Evolutionary conservation across 2,113 vertebrate genomes (phyloP).

Genomic region (Piaya cayana): DNA sequence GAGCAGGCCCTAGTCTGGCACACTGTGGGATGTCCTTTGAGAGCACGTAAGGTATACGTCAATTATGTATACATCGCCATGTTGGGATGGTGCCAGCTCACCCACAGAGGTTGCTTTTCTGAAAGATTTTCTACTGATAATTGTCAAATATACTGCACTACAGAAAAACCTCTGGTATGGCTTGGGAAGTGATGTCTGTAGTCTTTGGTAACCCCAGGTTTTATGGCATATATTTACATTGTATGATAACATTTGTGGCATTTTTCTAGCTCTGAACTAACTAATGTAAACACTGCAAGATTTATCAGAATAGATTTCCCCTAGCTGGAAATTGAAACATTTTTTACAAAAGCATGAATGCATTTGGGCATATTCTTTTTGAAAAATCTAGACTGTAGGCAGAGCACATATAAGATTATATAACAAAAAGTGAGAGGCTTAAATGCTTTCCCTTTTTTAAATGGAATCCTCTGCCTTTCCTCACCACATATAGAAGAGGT

Average conservation of each 20-base stretch:
- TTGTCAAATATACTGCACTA: not conserved
- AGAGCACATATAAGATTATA: not conserved
- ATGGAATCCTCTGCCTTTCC: not conserved
- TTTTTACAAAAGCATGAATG: constrained; percentile 34
- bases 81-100: not conserved
- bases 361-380: not conserved
- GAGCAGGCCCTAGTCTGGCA: fast-evolving
- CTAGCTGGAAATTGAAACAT: not conserved
- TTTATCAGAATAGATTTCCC: not conserved
- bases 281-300: not conserved
- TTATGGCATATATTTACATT: not conserved
- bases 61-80: not conserved
- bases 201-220: not conserved
- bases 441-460: not conserved
- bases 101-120: not conserved
- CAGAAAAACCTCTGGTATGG: not conserved
- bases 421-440: not conserved
- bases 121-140: not conserved
- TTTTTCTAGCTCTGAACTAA: not conserved
- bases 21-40: not conserved
- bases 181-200: not conserved
- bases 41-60: fast-evolving
- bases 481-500: not conserved
- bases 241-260: not conserved
- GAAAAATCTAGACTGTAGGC: not conserved